These are phyloP conservation scores for Lithophane ornitopus DNA, from an alignment of 2,888 invertebrate species.

Conservation along the genomic window DNA sequence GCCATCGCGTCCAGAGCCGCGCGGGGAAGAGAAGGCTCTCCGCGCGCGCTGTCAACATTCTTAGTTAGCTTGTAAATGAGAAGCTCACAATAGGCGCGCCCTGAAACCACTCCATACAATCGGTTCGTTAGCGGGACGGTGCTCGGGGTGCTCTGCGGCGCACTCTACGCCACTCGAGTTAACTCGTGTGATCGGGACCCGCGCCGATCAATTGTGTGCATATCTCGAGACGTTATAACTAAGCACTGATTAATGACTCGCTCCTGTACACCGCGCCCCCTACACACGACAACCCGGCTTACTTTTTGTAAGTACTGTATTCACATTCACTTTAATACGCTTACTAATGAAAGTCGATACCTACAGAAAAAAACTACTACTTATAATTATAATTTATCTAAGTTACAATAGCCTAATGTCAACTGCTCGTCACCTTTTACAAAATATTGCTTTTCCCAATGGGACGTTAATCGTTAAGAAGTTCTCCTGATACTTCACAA, in stretches of 20 bases:
- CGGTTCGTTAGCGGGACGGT: constrained; percentile 31
- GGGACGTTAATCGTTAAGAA: too few relatives aligned
- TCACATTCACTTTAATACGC: background rate
- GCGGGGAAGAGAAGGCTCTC: constrained; percentile 15
- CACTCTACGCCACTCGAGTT: constrained; percentile 25
- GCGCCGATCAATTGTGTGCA: constrained; percentile 1
- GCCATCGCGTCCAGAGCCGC: constrained; percentile 8
- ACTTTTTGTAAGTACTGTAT: background rate
- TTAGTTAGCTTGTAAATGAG: constrained; percentile 49
- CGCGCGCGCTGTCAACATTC: constrained; percentile 23
- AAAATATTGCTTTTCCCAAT: too few relatives aligned
- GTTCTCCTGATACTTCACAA: too few relatives aligned
- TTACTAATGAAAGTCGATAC: background rate
- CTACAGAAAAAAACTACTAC: too few relatives aligned
- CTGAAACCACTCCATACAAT: constrained; percentile 42
- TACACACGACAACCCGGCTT: too few relatives aligned
- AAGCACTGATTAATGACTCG: constrained; percentile 5
- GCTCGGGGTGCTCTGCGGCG: background rate
- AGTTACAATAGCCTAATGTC: too few relatives aligned
- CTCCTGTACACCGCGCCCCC: background rate
- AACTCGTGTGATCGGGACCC: constrained; percentile 7
- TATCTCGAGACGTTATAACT: constrained; percentile 5
- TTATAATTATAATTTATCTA: too few relatives aligned
- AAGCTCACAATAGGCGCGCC: constrained; percentile 32
- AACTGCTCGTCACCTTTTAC: too few relatives aligned